Base-by-base conservation (phyloP, 1,140 invertebrate species). In the Aphis craccivora region DNA sequence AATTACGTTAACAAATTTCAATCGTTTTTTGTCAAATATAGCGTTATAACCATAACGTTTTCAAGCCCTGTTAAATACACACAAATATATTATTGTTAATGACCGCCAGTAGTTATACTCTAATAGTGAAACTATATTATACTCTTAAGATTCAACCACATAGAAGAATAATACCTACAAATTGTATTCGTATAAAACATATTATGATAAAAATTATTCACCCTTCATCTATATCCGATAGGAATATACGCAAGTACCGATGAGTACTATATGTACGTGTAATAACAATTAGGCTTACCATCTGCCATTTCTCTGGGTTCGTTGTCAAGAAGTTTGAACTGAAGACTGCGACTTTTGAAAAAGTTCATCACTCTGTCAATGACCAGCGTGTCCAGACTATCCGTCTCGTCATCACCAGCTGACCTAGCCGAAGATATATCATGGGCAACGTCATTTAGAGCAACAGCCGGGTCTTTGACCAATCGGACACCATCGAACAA, bases 341-440 rank as follows among this genome's bases (percentile, higher is more conserved):
- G 97, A 90, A 98, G 95, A 37, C 97, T 97, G 95, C 97, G 97
- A 94, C 96, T 96, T 95, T 97, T 96, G 95, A 98, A 96, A 95
- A 98, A 97, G 94, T 96, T 96, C 86, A 97, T 95, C 91, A 98
- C 95, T 94, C 97, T 97, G 94, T 97, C 97, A 94, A 97, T 95
- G 94, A 98, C 97, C 95, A 98, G 96, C 83, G 96, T 96, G 94
- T 97, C 97, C 25, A 98, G 95, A 1, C 96, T 96, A 94, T 97
- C 96, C 94, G 98, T 97, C 94, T 97, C 97, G 94, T 97, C 97
- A 6, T 96, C 96, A 5, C 23, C 37, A 0, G 97, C 94, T 76
- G 96, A 96, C 94, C 97, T 96, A 0, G 97, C 97, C 90, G 98
- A 95, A 43, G 95, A 96, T 22, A 97, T 97, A 94, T 97, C 97